phyloP scores from a whole-genome alignment of 1,140 invertebrate genomes.

The Metaphire vulgaris region DNA sequence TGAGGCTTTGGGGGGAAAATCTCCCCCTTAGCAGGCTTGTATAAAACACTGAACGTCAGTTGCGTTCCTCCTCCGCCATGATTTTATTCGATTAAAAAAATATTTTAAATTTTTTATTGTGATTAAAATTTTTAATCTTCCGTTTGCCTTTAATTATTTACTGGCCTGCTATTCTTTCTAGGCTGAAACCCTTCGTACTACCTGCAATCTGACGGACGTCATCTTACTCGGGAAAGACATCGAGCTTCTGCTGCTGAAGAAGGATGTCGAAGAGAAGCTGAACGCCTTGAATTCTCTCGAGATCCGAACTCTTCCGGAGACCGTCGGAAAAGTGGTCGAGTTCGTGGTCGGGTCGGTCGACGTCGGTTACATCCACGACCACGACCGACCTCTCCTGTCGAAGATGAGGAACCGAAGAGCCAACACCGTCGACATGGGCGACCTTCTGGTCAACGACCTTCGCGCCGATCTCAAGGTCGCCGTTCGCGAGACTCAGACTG shows the following conservation, averaged over 20 bases:
- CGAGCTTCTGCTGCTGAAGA: constrained; percentile 51
- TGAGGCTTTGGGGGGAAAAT: too few species aligned
- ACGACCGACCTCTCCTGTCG: constrained; percentile 39
- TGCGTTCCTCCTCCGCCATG: background rate
- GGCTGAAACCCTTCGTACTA: constrained; percentile 49
- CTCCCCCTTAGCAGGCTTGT: background rate
- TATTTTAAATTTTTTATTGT: background rate
- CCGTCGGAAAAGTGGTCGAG: constrained; percentile 44
- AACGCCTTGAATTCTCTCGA: constrained; percentile 43
- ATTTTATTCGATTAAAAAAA: background rate
- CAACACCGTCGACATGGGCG: background rate
- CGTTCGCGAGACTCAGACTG: background rate
- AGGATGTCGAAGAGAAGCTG: constrained; percentile 52
- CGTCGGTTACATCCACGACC: constrained; percentile 44
- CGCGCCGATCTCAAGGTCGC: background rate
- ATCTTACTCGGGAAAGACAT: constrained; percentile 53
- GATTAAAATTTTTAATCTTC: background rate
- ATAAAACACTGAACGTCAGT: background rate
- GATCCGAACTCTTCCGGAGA: constrained; percentile 42
- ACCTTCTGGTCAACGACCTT: background rate
- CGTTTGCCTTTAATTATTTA: background rate
- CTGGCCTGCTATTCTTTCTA: background rate
- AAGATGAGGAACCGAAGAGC: constrained; percentile 32
- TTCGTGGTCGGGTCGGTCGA: constrained; percentile 46
- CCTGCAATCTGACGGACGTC: constrained; percentile 50